These are phyloP conservation scores for Dromococcyx pavoninus DNA, from an alignment of 2,797 vertebrate genomes.

Conservation along the genomic window DNA sequence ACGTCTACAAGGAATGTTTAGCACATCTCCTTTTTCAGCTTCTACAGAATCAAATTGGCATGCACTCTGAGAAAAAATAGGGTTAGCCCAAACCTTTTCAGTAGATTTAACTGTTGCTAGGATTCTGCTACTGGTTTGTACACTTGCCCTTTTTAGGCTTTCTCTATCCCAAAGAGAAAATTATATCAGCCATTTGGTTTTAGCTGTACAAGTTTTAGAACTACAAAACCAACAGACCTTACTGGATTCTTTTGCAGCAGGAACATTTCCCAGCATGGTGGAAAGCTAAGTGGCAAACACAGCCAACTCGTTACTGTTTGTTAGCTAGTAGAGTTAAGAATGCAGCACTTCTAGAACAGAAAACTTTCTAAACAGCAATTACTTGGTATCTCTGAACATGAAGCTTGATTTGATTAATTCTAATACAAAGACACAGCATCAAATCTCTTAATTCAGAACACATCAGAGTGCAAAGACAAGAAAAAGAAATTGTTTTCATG, in stretches of 20 bases:
- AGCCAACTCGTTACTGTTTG: neutral
- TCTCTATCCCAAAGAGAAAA: neutral
- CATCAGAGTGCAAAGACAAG: neutral
- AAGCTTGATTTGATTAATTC: neutral
- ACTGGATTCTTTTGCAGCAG: neutral
- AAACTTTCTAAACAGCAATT: neutral
- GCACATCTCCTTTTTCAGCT: neutral
- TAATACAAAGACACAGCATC: neutral
- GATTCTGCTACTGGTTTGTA: neutral
- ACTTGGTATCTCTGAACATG: neutral
- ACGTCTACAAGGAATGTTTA: neutral
- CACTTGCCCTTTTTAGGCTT: neutral
- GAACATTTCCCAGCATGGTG: neutral
- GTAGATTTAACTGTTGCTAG: neutral
- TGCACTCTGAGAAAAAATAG: neutral
- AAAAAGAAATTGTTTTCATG: conserved; percentile 30
- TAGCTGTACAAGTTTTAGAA: neutral
- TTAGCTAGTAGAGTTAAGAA: neutral
- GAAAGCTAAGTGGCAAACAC: neutral
- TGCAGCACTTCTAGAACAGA: neutral
- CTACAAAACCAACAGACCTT: neutral
- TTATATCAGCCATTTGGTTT: neutral
- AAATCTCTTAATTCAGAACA: conserved; percentile 1
- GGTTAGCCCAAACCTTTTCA: neutral
- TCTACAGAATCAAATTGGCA: neutral